Evolutionary conservation across 2,113 vertebrate species (phyloP).

Genomic region (Sardina pilchardus): DNA sequence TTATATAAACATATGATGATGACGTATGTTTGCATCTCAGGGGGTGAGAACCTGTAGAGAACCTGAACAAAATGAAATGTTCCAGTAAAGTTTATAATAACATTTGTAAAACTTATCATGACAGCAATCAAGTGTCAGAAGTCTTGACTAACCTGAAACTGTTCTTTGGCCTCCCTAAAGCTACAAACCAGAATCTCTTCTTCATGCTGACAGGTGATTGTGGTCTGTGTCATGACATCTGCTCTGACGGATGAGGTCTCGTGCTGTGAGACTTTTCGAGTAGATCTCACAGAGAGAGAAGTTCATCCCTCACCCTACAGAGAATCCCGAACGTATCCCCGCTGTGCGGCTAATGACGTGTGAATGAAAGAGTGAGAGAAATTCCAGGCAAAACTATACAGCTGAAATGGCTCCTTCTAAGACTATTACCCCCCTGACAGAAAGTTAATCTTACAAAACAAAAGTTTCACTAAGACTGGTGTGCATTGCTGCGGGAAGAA

Average conservation of each 20-base stretch:
- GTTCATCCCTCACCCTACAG: neutral
- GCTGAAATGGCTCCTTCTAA: neutral
- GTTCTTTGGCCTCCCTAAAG: neutral
- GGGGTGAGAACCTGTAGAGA: neutral
- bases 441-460: slow-evolving; percentile 6
- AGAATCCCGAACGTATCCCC: neutral
- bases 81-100: too few species aligned
- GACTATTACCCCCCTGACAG: neutral
- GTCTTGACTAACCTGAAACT: neutral
- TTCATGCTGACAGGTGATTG: neutral
- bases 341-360: neutral
- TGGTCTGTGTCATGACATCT: neutral
- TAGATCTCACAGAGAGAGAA: neutral
- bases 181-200: neutral
- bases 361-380: neutral
- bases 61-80: neutral
- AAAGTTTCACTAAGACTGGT: neutral
- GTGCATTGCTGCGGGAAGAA: neutral
- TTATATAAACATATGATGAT: neutral
- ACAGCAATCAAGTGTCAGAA: neutral
- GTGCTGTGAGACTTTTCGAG: neutral
- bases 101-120: too few species aligned
- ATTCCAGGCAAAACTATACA: neutral
- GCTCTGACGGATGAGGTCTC: neutral
- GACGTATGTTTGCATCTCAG: neutral